A percentile compares a stretch with the other conserved stretches of the same genome.
Conservation (phyloP, 2,113 vertebrate species). For the Sinosuthora webbiana region DNA sequence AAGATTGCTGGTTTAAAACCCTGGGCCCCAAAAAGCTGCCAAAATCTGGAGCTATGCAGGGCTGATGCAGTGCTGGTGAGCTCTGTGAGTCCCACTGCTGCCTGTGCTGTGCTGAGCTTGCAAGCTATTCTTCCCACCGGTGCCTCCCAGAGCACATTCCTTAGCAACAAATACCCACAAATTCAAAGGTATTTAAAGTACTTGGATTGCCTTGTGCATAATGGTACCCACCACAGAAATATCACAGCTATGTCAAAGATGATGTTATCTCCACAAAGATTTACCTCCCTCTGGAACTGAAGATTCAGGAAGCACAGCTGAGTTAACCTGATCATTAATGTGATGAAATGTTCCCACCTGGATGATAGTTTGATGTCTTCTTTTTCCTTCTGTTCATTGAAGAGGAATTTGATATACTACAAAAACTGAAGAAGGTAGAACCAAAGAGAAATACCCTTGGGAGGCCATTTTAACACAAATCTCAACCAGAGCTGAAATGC, state of each 20-base stretch:
- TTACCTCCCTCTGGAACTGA: background rate
- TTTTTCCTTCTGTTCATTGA: background rate
- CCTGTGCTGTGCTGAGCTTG: background rate
- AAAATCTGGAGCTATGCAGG: background rate
- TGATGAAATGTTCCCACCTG: background rate
- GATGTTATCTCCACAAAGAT: background rate
- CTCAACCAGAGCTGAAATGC: slow-evolving; percentile 16
- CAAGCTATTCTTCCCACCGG: background rate
- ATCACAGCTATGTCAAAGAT: background rate
- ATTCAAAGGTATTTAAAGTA: background rate
- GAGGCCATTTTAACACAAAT: background rate
- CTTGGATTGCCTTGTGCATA: background rate
- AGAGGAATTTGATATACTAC: slow-evolving; percentile 7
- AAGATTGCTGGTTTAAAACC: background rate
- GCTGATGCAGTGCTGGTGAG: background rate
- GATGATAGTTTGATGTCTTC: background rate
- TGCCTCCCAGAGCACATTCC: background rate
- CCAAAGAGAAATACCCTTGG: background rate
- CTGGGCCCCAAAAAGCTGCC: background rate
- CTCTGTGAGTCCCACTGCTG: background rate
- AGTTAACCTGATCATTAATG: background rate
- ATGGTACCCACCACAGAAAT: background rate
- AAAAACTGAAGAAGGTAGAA: background rate
- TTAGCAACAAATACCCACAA: background rate
- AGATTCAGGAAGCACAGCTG: background rate